These are phyloP conservation scores for Atta cephalotes DNA, from an alignment of 1,140 invertebrate genomes.

Conservation along the genomic window DNA sequence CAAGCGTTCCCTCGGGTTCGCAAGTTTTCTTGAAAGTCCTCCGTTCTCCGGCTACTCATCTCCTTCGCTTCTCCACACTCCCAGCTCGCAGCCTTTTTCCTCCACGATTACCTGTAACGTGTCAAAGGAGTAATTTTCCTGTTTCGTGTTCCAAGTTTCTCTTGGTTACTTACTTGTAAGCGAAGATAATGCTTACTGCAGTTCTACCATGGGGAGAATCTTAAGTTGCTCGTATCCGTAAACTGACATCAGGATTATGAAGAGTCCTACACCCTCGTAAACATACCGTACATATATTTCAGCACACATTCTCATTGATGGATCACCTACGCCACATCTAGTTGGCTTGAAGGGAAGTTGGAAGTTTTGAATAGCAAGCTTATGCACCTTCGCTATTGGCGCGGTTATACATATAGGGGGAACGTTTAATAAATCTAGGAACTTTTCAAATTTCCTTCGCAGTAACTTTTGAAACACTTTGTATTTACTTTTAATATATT, in stretches of 20 bases:
- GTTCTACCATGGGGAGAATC: conserved; percentile 21
- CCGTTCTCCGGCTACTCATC: conserved; percentile 40
- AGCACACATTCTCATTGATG: conserved; percentile 30
- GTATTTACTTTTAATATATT: neutral
- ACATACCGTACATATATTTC: conserved; percentile 31
- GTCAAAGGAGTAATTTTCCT: conserved; percentile 72
- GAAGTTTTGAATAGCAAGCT: conserved; percentile 14
- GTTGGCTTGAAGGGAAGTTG: neutral
- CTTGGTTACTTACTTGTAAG: conserved; percentile 47
- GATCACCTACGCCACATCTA: conserved; percentile 27
- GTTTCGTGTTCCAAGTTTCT: conserved; percentile 64
- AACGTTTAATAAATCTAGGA: neutral
- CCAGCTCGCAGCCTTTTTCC: conserved; percentile 34
- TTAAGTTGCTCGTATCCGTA: conserved; percentile 14
- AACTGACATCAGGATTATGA: conserved; percentile 13
- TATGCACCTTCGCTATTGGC: neutral
- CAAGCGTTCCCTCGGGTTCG: conserved; percentile 75
- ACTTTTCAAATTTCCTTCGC: neutral
- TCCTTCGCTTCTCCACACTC: conserved; percentile 6
- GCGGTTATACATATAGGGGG: neutral
- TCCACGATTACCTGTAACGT: conserved; percentile 55
- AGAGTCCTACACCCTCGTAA: conserved; percentile 15
- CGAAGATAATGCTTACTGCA: conserved; percentile 51
- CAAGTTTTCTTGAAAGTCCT: conserved; percentile 71
- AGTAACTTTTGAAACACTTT: neutral